These are phyloP conservation scores for Seira ritae DNA, from an alignment of 2,888 invertebrate species.

Conservation along the genomic window DNA sequence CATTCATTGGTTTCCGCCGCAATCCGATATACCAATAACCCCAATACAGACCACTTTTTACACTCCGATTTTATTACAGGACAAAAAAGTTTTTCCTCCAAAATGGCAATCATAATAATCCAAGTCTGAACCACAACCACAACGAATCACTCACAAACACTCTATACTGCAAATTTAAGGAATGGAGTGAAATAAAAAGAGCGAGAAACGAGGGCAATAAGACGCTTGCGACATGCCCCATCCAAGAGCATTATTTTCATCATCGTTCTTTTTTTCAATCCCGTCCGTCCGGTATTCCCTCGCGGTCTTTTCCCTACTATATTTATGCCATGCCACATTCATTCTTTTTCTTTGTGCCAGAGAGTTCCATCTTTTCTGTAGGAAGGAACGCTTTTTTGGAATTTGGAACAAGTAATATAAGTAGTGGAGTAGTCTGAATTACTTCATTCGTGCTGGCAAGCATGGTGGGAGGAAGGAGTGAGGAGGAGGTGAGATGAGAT, in stretches of 20 bases:
- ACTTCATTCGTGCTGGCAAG: not conserved
- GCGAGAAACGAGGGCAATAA: not conserved
- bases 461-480: constrained; percentile 46
- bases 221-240: not conserved
- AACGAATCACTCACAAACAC: not conserved
- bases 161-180: not conserved
- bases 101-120: not conserved
- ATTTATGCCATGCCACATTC: not conserved
- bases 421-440: too few relatives aligned
- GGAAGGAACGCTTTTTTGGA: too few relatives aligned
- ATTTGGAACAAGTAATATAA: constrained; percentile 10
- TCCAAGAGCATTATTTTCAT: not conserved
- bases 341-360: not conserved
- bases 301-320: not conserved
- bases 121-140: not conserved
- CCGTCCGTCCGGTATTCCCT: not conserved
- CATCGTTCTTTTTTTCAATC: not conserved
- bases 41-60: too few relatives aligned
- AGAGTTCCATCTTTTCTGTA: too few relatives aligned
- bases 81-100: not conserved
- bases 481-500: constrained; percentile 29
- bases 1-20: not conserved
- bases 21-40: not conserved
- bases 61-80: not conserved
- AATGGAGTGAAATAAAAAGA: not conserved